These are phyloP conservation scores for Sceloporus undulatus DNA, from an alignment of 2,113 vertebrate species.

Conservation along the genomic window DNA sequence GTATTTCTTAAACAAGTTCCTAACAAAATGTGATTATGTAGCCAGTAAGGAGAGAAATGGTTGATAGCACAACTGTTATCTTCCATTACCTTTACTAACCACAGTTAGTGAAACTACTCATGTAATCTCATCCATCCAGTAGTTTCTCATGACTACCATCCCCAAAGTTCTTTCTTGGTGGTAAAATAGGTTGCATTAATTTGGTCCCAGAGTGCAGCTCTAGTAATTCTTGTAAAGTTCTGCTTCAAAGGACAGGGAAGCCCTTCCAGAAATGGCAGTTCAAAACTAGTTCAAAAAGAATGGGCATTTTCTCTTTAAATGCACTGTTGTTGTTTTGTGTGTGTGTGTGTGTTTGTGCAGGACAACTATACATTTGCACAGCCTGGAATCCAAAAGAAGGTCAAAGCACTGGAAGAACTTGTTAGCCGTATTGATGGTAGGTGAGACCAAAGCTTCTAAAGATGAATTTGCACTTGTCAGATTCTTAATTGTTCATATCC, in stretches of 20 bases:
- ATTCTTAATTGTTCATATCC: conserved; percentile 1
- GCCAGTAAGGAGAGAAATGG: background rate
- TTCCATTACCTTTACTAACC: background rate
- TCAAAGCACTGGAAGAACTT: conserved; percentile 96
- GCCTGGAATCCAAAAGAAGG: conserved; percentile 98
- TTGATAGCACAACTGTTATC: background rate
- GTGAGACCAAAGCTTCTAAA: conserved; percentile 49
- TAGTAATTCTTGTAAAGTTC: background rate
- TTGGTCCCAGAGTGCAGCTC: background rate
- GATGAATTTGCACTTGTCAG: background rate
- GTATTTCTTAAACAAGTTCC: background rate
- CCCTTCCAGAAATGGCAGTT: background rate
- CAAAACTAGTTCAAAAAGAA: no score
- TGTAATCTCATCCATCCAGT: background rate
- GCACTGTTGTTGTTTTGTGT: background rate
- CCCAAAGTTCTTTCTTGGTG: background rate
- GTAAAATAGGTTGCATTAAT: background rate
- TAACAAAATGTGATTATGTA: background rate
- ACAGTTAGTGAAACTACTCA: background rate
- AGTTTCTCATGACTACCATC: background rate
- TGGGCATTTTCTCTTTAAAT: no score
- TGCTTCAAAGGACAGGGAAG: background rate
- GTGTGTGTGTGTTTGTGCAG: conserved; percentile 68
- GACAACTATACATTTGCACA: conserved; percentile 99
- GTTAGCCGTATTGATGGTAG: conserved; percentile 97